A percentile compares a stretch with the other conserved stretches of the same genome.
Evolutionary conservation across 2,113 vertebrate genomes (phyloP).

Genomic region (Isurus oxyrinchus): DNA sequence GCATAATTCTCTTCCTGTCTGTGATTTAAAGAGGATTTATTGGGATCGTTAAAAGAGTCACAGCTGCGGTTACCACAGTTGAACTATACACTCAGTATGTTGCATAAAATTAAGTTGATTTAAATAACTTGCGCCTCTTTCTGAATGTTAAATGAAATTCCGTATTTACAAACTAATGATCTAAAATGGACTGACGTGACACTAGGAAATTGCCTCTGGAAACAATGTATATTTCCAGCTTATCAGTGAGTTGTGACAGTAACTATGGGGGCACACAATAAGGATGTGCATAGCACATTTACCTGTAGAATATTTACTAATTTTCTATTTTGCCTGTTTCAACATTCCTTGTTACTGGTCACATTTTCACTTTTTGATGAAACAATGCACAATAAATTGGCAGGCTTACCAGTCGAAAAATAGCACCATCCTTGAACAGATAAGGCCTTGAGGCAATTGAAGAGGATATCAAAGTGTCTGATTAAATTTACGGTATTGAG

Average conservation of each 20-base stretch:
- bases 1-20: conserved; percentile 64
- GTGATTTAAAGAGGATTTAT: conserved; percentile 70
- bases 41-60: conserved; percentile 64
- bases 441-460: conserved; percentile 19
- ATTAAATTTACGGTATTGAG: conserved; percentile 31
- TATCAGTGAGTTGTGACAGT: conserved; percentile 5
- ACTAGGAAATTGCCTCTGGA: conserved; percentile 32
- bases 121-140: conserved; percentile 50
- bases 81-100: conserved; percentile 53
- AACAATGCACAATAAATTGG: not conserved
- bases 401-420: not conserved
- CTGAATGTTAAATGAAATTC: conserved; percentile 47
- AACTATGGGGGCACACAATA: not conserved
- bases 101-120: conserved; percentile 54
- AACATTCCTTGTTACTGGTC: not conserved
- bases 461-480: conserved; percentile 2
- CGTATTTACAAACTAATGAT: conserved; percentile 46
- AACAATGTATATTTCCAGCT: conserved; percentile 7
- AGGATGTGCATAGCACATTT: not conserved
- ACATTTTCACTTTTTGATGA: not conserved
- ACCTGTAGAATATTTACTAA: conserved; percentile 7
- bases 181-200: conserved; percentile 37
- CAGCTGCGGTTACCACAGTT: conserved; percentile 63
- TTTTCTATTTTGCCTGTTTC: not conserved
- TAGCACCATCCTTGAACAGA: not conserved